A percentile compares a stretch with the other conserved stretches of the same genome.
Evolutionary conservation across 1,140 invertebrate genomes (phyloP).

Genomic region (Trissolcus basalis): DNA sequence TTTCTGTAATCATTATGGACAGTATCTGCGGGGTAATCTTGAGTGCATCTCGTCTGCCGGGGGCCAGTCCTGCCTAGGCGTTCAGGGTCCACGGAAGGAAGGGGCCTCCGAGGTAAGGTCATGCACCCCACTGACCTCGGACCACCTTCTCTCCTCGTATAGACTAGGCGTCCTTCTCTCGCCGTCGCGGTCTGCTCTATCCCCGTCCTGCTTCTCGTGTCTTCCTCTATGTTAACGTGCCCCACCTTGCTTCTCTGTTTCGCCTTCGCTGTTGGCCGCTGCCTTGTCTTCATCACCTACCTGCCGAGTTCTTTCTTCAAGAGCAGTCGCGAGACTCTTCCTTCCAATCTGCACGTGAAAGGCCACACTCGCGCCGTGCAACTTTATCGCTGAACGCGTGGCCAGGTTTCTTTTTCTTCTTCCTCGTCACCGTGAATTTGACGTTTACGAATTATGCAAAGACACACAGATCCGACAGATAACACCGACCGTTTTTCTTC

Average conservation of each 20-base stretch:
- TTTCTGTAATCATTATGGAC: slow-evolving; percentile 75
- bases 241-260: slow-evolving; percentile 47
- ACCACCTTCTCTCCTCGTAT: slow-evolving; percentile 67
- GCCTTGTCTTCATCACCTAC: slow-evolving; percentile 52
- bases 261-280: slow-evolving; percentile 23
- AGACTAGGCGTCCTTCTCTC: slow-evolving; percentile 31
- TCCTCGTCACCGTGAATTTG: slow-evolving; percentile 36
- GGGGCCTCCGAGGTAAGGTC: slow-evolving; percentile 75
- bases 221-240: slow-evolving; percentile 40
- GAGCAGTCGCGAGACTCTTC: slow-evolving; percentile 51
- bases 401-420: slow-evolving; percentile 12
- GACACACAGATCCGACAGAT: neutral
- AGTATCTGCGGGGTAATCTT: slow-evolving; percentile 74
- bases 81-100: slow-evolving; percentile 73
- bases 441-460: slow-evolving; percentile 12
- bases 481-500: neutral
- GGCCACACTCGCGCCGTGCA: slow-evolving; percentile 51
- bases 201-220: neutral
- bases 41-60: slow-evolving; percentile 74
- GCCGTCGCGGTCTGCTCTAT: neutral
- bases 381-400: slow-evolving; percentile 54
- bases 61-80: slow-evolving; percentile 60
- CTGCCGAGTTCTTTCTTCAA: slow-evolving; percentile 45
- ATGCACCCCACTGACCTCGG: slow-evolving; percentile 76
- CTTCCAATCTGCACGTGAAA: slow-evolving; percentile 53